Conservation (phyloP, 2,797 vertebrate genomes). For the Siniperca obscura region DNA sequence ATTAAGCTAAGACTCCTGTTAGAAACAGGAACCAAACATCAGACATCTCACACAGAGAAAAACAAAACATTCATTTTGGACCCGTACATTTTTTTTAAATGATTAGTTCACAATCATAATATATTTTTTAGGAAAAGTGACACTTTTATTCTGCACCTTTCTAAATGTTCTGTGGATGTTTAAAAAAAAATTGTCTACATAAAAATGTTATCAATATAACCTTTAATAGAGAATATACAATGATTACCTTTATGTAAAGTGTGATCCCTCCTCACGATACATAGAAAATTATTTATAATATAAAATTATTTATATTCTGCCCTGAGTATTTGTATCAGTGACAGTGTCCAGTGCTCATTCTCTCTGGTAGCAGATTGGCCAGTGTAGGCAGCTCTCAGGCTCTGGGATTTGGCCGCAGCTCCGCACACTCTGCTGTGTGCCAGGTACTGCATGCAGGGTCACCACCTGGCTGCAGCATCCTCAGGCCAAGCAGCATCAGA, state of each 20-base stretch:
- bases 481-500: conserved; percentile 38
- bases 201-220: too few species aligned
- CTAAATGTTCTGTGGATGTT: too few species aligned
- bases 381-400: conserved; percentile 60
- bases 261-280: not conserved
- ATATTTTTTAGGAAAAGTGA: too few species aligned
- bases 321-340: conserved; percentile 15
- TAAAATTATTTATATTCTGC: not conserved
- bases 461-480: conserved; percentile 79
- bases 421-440: conserved; percentile 54
- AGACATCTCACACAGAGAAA: too few species aligned
- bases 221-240: not conserved
- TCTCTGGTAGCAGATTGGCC: conserved; percentile 57
- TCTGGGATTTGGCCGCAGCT: conserved; percentile 68
- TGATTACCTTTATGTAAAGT: not conserved
- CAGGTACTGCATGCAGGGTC: conserved; percentile 80
- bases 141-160: too few species aligned
- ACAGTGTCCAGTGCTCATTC: conserved; percentile 34
- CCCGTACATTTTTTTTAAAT: too few species aligned
- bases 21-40: too few species aligned
- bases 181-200: too few species aligned
- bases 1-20: too few species aligned
- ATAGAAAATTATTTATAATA: not conserved
- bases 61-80: too few species aligned
- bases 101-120: too few species aligned